phyloP scores from a whole-genome alignment of 1,140 invertebrate species.

The Aleiodes sp. region DNA sequence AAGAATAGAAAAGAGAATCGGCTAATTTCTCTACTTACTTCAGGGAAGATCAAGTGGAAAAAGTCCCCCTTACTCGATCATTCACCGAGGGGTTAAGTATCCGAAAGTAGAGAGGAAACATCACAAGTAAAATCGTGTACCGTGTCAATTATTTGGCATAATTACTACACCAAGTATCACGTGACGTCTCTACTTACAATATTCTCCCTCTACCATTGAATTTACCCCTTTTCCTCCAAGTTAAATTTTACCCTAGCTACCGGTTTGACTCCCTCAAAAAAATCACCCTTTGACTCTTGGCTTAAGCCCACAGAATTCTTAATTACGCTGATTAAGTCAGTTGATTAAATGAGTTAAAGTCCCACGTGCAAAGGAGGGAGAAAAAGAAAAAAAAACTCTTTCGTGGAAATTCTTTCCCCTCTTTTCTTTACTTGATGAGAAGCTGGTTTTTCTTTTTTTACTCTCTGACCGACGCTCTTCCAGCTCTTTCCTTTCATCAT shows the following conservation, averaged over 20 bases:
- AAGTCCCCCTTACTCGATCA: background rate
- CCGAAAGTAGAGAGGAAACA: background rate
- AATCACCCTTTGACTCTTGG: too few species aligned
- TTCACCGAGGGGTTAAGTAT: background rate
- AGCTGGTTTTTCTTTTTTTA: too few species aligned
- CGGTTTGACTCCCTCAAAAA: too few species aligned
- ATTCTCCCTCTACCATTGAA: background rate
- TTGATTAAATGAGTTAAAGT: too few species aligned
- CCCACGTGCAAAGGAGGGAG: too few species aligned
- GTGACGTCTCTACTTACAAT: background rate
- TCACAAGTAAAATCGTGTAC: constrained; percentile 1
- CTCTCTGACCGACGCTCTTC: too few species aligned
- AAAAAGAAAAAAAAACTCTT: too few species aligned
- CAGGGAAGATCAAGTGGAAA: background rate
- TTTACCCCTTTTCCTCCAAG: too few species aligned
- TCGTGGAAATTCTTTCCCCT: background rate
- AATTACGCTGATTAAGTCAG: too few species aligned
- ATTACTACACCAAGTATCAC: constrained; percentile 21
- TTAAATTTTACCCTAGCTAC: too few species aligned
- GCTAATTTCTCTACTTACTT: background rate
- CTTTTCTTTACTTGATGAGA: background rate
- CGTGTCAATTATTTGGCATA: constrained; percentile 21
- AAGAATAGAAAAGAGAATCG: background rate
- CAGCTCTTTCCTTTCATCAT: background rate
- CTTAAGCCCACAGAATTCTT: too few species aligned